phyloP scores from a whole-genome alignment of 2,113 vertebrate species.

The Mustela lutreola region DNA sequence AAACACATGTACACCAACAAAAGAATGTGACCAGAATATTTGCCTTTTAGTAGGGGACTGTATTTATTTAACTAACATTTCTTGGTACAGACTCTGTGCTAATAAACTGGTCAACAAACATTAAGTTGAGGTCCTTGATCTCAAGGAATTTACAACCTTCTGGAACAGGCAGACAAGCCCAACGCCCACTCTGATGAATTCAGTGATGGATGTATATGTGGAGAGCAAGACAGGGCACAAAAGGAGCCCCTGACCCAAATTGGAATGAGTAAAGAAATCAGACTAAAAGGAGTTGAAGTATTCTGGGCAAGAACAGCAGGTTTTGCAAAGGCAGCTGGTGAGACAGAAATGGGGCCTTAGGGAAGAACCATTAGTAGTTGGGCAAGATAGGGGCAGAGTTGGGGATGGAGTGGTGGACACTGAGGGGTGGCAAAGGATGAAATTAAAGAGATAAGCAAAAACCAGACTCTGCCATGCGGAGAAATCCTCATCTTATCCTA shows the following conservation, averaged over 20 bases:
- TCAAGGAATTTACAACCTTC: neutral
- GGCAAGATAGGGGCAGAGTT: neutral
- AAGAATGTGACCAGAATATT: neutral
- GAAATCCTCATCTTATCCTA: neutral
- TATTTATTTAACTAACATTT: slow-evolving; percentile 28
- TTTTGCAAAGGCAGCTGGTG: neutral
- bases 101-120: neutral
- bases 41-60: neutral
- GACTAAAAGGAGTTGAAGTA: neutral
- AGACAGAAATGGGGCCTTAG: neutral
- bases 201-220: neutral
- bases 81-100: neutral
- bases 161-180: neutral
- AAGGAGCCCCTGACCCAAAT: neutral
- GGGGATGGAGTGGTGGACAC: neutral
- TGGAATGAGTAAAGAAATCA: neutral
- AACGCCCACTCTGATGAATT: neutral
- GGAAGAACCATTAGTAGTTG: neutral
- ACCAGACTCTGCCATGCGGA: neutral
- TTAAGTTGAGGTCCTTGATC: neutral
- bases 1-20: neutral
- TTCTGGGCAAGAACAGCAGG: neutral
- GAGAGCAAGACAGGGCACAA: neutral
- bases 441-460: neutral
- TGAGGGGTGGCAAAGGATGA: neutral